Evolutionary conservation across 2,797 vertebrate genomes (phyloP).

Genomic region (Myripristis jacobus): DNA sequence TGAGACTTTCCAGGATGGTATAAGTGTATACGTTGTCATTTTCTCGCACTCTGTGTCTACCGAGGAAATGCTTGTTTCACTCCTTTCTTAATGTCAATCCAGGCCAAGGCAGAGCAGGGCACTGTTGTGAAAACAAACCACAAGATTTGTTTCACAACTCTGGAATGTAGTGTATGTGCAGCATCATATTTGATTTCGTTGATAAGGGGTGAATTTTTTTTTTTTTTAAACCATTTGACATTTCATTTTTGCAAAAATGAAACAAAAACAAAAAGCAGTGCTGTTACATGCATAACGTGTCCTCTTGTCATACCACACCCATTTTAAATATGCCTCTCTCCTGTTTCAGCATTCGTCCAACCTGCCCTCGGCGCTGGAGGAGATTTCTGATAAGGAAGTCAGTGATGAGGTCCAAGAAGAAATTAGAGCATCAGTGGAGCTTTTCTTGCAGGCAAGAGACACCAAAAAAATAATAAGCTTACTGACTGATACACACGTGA

Average conservation of each 20-base stretch:
- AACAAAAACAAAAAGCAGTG: background rate
- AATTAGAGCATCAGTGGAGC: constrained; percentile 68
- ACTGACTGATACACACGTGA: background rate
- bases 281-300: background rate
- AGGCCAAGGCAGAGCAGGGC: background rate
- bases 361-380: constrained; percentile 62
- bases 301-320: background rate
- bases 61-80: background rate
- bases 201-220: constrained; percentile 3
- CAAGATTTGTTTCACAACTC: background rate
- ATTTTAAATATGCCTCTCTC: background rate
- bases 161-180: constrained; percentile 12
- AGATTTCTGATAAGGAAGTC: constrained; percentile 40
- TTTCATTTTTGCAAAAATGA: constrained; percentile 2
- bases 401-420: constrained; percentile 61
- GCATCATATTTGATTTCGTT: background rate
- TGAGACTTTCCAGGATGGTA: background rate
- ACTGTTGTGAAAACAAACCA: constrained; percentile 29
- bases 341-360: constrained; percentile 69
- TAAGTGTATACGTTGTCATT: background rate
- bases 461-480: background rate
- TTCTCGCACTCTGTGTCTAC: background rate
- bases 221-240: too few relatives aligned
- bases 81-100: background rate
- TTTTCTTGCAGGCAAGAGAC: constrained; percentile 78